Percentiles rank a stretch among this genome's conserved stretches.
Conservation (phyloP, 2,888 invertebrate genomes). For the Spodoptera picta region DNA sequence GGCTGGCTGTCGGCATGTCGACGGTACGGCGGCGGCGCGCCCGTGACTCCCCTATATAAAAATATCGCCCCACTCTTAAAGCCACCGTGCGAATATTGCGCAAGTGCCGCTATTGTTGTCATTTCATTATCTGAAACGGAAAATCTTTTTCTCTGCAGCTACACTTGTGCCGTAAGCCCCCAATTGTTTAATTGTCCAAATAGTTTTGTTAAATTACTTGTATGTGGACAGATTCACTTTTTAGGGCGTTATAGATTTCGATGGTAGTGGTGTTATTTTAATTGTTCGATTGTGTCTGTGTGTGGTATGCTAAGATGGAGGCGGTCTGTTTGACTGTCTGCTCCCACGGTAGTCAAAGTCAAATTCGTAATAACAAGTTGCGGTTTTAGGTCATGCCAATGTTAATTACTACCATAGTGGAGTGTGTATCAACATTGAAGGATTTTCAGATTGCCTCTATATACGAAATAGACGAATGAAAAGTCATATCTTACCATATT, state of each 20-base stretch:
- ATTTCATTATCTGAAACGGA: conserved; percentile 88
- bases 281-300: conserved; percentile 76
- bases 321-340: conserved; percentile 51
- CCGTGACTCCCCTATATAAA: conserved; percentile 82
- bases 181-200: conserved; percentile 86
- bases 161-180: conserved; percentile 80
- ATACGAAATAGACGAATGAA: too few relatives aligned
- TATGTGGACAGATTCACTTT: conserved; percentile 70
- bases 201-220: conserved; percentile 73
- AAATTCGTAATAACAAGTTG: conserved; percentile 69
- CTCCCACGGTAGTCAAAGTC: conserved; percentile 80
- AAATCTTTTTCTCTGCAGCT: conserved; percentile 86
- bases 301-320: conserved; percentile 61
- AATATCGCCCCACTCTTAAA: conserved; percentile 84
- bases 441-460: conserved; percentile 1
- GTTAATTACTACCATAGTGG: conserved; percentile 58
- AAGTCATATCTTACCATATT: too few relatives aligned
- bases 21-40: conserved; percentile 81
- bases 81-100: conserved; percentile 84
- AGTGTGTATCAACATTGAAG: conserved; percentile 26
- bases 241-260: conserved; percentile 62
- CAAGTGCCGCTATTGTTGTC: conserved; percentile 85
- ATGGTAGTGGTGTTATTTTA: conserved; percentile 66
- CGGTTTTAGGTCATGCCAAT: conserved; percentile 63
- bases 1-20: conserved; percentile 81